Base-by-base conservation (phyloP, 2,113 vertebrate species). In the Sinocyclocheilus anshuiensis region DNA sequence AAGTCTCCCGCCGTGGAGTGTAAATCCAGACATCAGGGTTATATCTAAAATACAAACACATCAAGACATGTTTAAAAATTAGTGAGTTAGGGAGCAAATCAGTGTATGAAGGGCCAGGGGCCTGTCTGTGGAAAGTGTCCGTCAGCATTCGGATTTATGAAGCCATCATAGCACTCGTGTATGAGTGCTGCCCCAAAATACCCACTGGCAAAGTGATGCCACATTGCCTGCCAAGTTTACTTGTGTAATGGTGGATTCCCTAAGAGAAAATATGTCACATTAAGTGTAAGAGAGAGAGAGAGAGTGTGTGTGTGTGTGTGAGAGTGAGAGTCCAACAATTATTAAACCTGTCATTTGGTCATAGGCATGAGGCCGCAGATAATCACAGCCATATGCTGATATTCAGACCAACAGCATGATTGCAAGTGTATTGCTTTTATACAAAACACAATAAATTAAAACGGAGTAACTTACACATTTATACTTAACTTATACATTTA, bases 131-230 rank as follows among this genome's bases (percentile, higher is more conserved):
- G 26, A 81, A 89, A 78, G 81, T 90, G 87, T 88, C 92, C 86
- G 29, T 90, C 91, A 76, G 86, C 90, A 90, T 91, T 86, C 86
- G 90, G 90, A 94, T 95, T 93, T 91, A 93, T 92, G 84, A 92
- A 91, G 90, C 91, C 91, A 89, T 94, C 92, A 89, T 89, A 85
- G 83, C 84, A 84, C 86, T 90, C 91, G 89, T 92, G 91, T 91
- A 86, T 89, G 87, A 93, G 87, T 39, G 45, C 61, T 55, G 69
- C 69, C 83, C 65, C 57, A 81, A 72, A 42, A 61, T 82, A 53
- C 53, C 59, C 26, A 13, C 84, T 90, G 87, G 92, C 89, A 90
- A 87, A 87, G 33, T 71, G 18, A 50, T 89, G 89, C 92, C 84
- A 90, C 69, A 87, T 78, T 22, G 80, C 83, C 83, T 91, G 92